phyloP scores from a whole-genome alignment of 2,113 vertebrate genomes.

The Salminus brasiliensis region DNA sequence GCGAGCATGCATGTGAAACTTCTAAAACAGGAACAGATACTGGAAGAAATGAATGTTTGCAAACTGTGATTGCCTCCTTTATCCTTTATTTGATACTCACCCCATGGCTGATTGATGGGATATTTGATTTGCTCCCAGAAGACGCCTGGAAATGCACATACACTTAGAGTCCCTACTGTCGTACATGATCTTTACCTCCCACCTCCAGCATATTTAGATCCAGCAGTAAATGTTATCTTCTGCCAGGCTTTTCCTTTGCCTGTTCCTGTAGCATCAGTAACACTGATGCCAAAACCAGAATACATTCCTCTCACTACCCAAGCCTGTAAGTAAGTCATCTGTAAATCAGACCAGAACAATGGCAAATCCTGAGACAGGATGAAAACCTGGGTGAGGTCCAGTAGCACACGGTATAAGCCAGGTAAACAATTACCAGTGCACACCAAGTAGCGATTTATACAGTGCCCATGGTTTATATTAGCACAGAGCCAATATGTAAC shows the following conservation, averaged over 20 bases:
- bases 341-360: constrained; percentile 34
- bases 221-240: background rate
- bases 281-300: background rate
- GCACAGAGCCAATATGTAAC: background rate
- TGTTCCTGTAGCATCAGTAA: background rate
- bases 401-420: background rate
- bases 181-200: background rate
- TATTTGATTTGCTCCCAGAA: background rate
- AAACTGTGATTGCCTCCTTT: background rate
- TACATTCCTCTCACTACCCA: background rate
- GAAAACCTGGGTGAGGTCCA: background rate
- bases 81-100: no score
- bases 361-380: constrained; percentile 16
- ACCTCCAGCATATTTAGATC: background rate
- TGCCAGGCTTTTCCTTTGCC: background rate
- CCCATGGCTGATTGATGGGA: no score
- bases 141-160: background rate
- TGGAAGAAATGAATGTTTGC: no score
- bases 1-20: no score
- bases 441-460: background rate
- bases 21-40: no score
- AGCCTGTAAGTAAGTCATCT: background rate
- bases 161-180: background rate
- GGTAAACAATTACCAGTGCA: background rate
- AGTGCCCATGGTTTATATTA: background rate